Base-by-base conservation (phyloP, 1,140 invertebrate species). In the Bombyx mandarina region DNA sequence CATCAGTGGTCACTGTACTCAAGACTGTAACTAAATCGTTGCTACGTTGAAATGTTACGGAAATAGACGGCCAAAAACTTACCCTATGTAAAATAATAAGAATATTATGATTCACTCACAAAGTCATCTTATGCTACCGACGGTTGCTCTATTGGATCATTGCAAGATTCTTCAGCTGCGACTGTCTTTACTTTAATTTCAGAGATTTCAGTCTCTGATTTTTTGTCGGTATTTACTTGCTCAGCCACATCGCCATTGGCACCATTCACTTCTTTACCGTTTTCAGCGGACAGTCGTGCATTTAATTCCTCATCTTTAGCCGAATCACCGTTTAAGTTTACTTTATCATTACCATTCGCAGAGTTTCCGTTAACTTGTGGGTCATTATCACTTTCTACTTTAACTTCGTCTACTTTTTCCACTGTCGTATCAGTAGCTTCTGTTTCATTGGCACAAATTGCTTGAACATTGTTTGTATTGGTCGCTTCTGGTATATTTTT, bases 141-240 rank as follows among this genome's bases (percentile, higher is more conserved):
- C 67, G 82, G 73, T 58, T 86, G 83, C 60, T 86, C 83, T 82
- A 82, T 79, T 56, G 73, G 79, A 62, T 82, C 77, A 43, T 69
- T 69, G 54, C 66, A 69, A 7, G 78, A 65, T 54, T 83, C 82
- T 44, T 81, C 81, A 10, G 71, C 69, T 42, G 79, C 55, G 18
- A 85, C 75, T 42, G 74, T 66, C 69, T 85, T 86, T 7, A 82
- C 77, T 72, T 85, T 86, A 51, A 85, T 83, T 43, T 86, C 82
- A 8, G 75, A 54, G 8, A 77, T 68, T 46, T 79, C 79, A 2
- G 69, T 53, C 42, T 77, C 75, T 10, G 55, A 51, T 45, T 78
- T 79, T 53, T 67, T 71, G 35, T 81, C 75, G 12, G 63, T 67
- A 55, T 75, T 46, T 6, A 59, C 72, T 57, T 75, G 64, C 50